These are phyloP conservation scores for Galaxias olidus DNA, from an alignment of 2,797 vertebrate genomes.

Conservation along the genomic window DNA sequence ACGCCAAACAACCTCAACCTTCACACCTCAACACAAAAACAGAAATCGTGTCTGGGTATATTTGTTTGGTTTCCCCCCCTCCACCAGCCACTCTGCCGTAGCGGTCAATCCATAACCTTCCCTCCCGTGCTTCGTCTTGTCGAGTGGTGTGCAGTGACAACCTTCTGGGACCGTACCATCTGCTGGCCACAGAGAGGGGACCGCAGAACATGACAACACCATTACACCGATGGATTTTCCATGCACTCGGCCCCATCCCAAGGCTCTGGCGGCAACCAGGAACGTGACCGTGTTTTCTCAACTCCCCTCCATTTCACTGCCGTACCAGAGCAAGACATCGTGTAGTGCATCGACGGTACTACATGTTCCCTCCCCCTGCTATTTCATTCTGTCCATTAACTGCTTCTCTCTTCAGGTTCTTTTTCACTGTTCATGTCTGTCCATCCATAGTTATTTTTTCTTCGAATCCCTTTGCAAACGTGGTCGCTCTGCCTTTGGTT, in stretches of 20 bases:
- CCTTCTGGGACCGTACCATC: constrained; percentile 55
- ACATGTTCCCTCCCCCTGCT: background rate
- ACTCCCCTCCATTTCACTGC: constrained; percentile 21
- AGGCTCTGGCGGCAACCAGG: no score
- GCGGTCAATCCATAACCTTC: constrained; percentile 39
- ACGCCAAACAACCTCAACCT: no score
- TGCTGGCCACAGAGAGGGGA: constrained; percentile 39
- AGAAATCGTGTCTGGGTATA: no score
- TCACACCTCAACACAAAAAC: no score
- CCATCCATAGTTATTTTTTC: no score
- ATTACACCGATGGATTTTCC: constrained; percentile 63
- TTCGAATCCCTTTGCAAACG: no score
- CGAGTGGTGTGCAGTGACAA: constrained; percentile 29
- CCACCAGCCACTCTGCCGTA: constrained; percentile 21
- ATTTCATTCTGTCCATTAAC: background rate
- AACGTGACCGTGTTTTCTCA: background rate
- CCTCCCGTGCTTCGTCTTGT: constrained; percentile 32
- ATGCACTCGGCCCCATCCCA: constrained; percentile 39
- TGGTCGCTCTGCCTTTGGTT: no score
- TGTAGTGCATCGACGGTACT: background rate
- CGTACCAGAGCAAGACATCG: constrained; percentile 42
- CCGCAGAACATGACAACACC: constrained; percentile 44
- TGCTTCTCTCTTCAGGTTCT: background rate
- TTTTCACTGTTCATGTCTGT: no score
- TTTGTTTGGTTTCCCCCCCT: background rate